phyloP scores from a whole-genome alignment of 2,113 vertebrate species.

The Rhinichthys klamathensis region DNA sequence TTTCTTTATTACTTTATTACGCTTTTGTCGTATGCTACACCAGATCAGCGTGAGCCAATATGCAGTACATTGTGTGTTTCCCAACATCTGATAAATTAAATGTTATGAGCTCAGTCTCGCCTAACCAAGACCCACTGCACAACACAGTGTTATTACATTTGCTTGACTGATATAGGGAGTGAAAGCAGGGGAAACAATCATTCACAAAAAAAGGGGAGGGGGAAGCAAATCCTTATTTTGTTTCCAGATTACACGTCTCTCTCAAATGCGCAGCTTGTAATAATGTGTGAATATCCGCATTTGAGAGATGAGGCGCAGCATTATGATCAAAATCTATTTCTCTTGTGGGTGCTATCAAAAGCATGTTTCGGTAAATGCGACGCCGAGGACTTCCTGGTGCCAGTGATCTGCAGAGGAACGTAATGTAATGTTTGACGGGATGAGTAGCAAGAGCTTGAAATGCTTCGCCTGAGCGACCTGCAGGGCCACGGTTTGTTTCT shows the following conservation, averaged over 20 bases:
- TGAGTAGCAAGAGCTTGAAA: conserved; percentile 43
- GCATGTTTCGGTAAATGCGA: conserved; percentile 40
- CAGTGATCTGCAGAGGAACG: conserved; percentile 28
- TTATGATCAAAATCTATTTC: conserved; percentile 47
- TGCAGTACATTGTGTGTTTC: conserved; percentile 25
- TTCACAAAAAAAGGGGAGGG: conserved; percentile 23
- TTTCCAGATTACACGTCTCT: conserved; percentile 39
- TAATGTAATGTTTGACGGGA: conserved; percentile 29
- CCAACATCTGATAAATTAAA: conserved; percentile 49
- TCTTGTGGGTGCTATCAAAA: conserved; percentile 40
- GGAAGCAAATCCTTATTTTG: conserved; percentile 33
- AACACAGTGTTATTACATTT: conserved; percentile 36
- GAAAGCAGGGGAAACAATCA: conserved; percentile 35
- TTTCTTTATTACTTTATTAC: conserved; percentile 9
- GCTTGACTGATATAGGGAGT: conserved; percentile 15
- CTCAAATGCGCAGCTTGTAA: conserved; percentile 37
- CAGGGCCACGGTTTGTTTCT: conserved; percentile 50
- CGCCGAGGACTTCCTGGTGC: conserved; percentile 37
- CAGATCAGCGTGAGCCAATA: neutral
- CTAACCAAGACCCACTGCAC: neutral
- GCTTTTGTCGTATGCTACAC: neutral
- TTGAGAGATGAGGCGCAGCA: conserved; percentile 36
- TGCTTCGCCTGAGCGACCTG: conserved; percentile 18
- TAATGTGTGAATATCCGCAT: conserved; percentile 44
- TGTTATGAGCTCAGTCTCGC: conserved; percentile 30